Conservation (phyloP, 2,888 invertebrate genomes). For the Drosophila birchii region DNA sequence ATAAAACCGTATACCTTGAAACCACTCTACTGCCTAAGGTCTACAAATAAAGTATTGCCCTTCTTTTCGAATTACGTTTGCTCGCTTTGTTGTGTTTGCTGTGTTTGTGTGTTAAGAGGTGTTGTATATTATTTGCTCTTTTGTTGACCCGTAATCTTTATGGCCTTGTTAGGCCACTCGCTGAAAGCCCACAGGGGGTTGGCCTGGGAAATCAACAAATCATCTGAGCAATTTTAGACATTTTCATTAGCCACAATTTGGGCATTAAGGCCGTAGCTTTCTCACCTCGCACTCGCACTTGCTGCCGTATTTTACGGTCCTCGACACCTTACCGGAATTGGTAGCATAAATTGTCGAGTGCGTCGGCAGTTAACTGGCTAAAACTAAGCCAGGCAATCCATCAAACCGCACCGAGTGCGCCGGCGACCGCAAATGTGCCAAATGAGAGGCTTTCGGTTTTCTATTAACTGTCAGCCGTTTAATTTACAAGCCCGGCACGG, state of each 20-base stretch:
- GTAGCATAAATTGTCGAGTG: constrained; percentile 49
- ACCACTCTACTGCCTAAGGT: background rate
- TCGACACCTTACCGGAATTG: constrained; percentile 39
- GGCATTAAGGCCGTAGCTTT: constrained; percentile 25
- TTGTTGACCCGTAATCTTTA: constrained; percentile 30
- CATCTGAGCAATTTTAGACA: constrained; percentile 35
- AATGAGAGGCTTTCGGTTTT: constrained; percentile 75
- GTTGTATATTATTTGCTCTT: constrained; percentile 19
- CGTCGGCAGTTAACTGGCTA: constrained; percentile 77
- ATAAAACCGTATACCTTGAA: no score
- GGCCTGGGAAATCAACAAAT: constrained; percentile 32
- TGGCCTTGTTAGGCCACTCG: constrained; percentile 17
- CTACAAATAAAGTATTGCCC: background rate
- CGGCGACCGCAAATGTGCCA: constrained; percentile 46
- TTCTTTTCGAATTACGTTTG: background rate
- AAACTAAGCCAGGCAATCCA: constrained; percentile 74
- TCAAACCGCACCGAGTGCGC: constrained; percentile 54
- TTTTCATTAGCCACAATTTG: constrained; percentile 45
- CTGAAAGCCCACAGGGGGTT: background rate
- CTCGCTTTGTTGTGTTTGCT: background rate
- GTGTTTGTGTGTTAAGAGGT: background rate
- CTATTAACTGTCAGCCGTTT: constrained; percentile 74
- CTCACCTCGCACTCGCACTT: background rate
- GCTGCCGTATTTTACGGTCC: constrained; percentile 29
- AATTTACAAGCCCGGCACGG: constrained; percentile 59